phyloP scores from a whole-genome alignment of 2,797 vertebrate species.

The Gambelia wislizenii region DNA sequence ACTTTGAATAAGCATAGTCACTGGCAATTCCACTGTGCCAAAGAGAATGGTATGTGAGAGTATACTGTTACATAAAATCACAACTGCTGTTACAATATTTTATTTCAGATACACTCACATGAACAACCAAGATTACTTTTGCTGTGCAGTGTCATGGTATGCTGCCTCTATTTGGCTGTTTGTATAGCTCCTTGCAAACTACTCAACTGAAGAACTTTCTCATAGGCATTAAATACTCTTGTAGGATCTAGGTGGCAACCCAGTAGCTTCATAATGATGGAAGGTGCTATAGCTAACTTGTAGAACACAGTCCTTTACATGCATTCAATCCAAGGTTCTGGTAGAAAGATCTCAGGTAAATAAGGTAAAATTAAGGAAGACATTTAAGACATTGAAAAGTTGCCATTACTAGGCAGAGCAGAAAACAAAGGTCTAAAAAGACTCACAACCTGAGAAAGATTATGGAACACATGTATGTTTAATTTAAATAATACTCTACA shows the following conservation, averaged over 20 bases:
- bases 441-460: neutral
- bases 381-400: neutral
- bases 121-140: conserved; percentile 11
- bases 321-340: neutral
- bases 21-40: conserved; percentile 48
- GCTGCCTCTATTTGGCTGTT: neutral
- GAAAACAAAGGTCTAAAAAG: neutral
- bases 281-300: neutral
- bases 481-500: neutral
- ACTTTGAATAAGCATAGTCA: conserved; percentile 62
- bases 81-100: neutral
- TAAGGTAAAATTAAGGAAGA: neutral
- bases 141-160: neutral
- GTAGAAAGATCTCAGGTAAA: neutral
- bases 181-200: neutral
- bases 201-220: neutral
- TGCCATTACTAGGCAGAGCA: neutral
- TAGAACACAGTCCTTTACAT: neutral
- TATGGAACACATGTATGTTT: neutral
- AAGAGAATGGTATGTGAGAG: conserved; percentile 43
- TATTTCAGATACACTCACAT: neutral
- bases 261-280: neutral
- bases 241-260: neutral
- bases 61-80: conserved; percentile 16
- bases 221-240: neutral